phyloP scores from a whole-genome alignment of 2,888 invertebrate species.

The Plemyria rubiginata region DNA sequence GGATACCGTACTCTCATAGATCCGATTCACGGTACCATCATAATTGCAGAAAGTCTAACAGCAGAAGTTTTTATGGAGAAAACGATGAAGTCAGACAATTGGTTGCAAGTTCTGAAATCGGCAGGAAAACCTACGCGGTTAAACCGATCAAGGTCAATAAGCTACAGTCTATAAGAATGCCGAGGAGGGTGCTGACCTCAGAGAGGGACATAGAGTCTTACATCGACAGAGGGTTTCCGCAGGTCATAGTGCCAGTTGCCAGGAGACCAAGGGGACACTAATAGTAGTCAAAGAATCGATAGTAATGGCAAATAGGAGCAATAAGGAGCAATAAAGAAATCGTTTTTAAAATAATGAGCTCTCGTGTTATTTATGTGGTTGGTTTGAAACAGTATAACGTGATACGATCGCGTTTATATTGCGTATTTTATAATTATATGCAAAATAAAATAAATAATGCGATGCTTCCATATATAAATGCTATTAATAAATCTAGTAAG shows the following conservation, averaged over 20 bases:
- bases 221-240: conserved; percentile 30
- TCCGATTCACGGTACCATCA: conserved; percentile 61
- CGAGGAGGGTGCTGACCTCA: conserved; percentile 58
- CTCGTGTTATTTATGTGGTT: background rate
- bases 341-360: background rate
- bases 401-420: too few relatives aligned
- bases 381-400: background rate
- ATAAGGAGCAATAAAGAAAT: background rate
- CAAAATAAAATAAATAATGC: too few relatives aligned
- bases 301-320: background rate
- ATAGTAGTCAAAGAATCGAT: background rate
- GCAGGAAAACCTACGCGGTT: conserved; percentile 26
- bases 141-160: conserved; percentile 35
- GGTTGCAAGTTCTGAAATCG: conserved; percentile 33
- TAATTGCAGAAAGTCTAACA: conserved; percentile 48
- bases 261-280: conserved; percentile 29
- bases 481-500: too few relatives aligned
- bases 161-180: conserved; percentile 44
- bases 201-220: conserved; percentile 51
- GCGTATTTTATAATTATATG: too few relatives aligned
- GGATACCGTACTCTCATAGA: conserved; percentile 57
- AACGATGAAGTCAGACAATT: conserved; percentile 38
- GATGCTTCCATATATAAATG: too few relatives aligned
- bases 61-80: conserved; percentile 37
- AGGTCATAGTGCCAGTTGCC: conserved; percentile 13